Evolutionary conservation across 2,797 vertebrate genomes (phyloP), one percentile per base, ranked within the genome.

Genomic region (Notamacropus eugenii): DNA sequence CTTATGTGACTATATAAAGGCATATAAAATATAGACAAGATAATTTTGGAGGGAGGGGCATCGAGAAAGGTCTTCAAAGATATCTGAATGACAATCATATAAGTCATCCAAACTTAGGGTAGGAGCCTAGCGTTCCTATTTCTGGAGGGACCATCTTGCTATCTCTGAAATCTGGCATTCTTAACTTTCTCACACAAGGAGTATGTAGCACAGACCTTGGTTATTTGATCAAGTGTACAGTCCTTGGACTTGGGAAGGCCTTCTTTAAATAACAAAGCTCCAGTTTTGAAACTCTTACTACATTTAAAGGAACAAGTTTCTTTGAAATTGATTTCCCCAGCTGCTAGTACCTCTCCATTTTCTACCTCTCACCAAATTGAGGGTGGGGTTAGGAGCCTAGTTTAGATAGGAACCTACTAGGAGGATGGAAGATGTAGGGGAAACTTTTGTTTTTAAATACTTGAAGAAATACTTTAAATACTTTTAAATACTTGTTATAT

Each of bases 261-360:
- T 96, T 93, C 46, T 13, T 52, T 90, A n/a, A 96, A 92, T 14
- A 91, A n/a, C 74, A 93, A 40, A 82, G 55, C 56, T 67, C 22
- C 40, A 58, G 1, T 40, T 91, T 93, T 93, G 54, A 74, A 82
- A 50, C 54, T 92, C 74, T 52, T 82, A 50, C 11, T 12, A 82
- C 5, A 82, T 82, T 22, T 87, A 87, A 87, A 87, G 9, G 9
- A 87, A 46, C 9, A 50, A 10, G 22, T 10, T 87, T 50, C 74
- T 27, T 87, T 27, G 74, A 82, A 46, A 82, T 8, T 82, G 8
- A 82, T 46, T 82, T 82, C 19, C n/a, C 67, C 19, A 46, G 67
- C 40, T 82, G n/a, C 67, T 40, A 46, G 8, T 46, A 40, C 67
- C 19, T 46, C n/a, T 1, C 31, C 19, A 46, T 8, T 13, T 16